These are phyloP conservation scores for Sycophila texana DNA, from an alignment of 2,888 invertebrate species.

Conservation along the genomic window DNA sequence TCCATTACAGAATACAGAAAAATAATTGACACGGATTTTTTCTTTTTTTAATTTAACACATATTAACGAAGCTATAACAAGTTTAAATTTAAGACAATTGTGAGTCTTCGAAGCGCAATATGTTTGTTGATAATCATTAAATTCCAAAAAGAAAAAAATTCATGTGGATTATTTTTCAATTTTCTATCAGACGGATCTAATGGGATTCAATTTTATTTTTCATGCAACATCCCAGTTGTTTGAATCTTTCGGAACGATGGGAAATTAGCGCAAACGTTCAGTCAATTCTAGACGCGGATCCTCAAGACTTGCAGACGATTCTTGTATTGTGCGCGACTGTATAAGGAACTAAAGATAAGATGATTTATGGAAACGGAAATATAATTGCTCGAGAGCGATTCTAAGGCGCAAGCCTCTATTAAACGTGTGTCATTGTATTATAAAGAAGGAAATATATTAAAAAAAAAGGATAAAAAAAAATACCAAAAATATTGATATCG, in stretches of 20 bases:
- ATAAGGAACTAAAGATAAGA: background rate
- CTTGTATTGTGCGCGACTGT: conserved; percentile 32
- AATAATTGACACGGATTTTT: no score
- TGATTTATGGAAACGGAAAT: background rate
- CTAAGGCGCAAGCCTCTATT: conserved; percentile 29
- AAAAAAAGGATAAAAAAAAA: conserved; percentile 22
- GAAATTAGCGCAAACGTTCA: background rate
- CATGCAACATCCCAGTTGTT: no score
- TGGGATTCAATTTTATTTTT: no score
- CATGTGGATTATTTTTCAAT: no score
- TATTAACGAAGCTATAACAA: no score
- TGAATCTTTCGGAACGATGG: background rate
- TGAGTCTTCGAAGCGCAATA: no score
- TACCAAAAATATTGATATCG: conserved; percentile 55
- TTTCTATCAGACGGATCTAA: no score
- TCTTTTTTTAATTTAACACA: no score
- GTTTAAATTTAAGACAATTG: no score
- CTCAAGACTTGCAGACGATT: conserved; percentile 25
- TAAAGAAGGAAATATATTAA: conserved; percentile 25
- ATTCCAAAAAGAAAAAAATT: no score
- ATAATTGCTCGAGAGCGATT: conserved; percentile 27
- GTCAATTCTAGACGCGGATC: conserved; percentile 19
- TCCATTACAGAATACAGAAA: no score
- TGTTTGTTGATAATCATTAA: no score
- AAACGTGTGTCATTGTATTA: conserved; percentile 55